A percentile compares a stretch with the other conserved stretches of the same genome.
phyloP scores from a whole-genome alignment of 2,888 invertebrate species.

The Erynnis tages region DNA sequence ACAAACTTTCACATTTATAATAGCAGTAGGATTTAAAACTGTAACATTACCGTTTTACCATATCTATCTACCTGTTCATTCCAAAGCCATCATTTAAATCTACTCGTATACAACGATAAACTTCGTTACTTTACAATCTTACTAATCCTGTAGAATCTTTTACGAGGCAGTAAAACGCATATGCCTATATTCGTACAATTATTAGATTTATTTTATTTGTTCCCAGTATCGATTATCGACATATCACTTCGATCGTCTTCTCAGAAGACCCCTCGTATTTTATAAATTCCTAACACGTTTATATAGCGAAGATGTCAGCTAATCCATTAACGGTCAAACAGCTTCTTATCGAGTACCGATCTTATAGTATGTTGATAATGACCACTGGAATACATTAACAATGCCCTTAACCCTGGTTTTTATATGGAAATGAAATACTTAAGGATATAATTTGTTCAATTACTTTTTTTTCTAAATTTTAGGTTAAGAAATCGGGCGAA shows the following conservation, averaged over 20 bases:
- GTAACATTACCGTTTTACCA: too few species aligned
- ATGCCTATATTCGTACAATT: constrained; percentile 23
- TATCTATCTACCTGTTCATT: too few species aligned
- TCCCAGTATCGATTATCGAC: constrained; percentile 28
- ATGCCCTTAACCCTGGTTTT: not conserved
- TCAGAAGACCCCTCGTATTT: constrained; percentile 53
- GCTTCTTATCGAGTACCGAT: constrained; percentile 64
- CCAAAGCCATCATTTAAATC: too few species aligned
- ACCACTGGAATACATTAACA: constrained; percentile 46
- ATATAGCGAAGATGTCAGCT: constrained; percentile 60
- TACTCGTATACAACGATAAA: too few species aligned
- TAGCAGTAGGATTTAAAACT: too few species aligned
- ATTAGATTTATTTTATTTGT: constrained; percentile 11
- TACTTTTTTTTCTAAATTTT: too few species aligned
- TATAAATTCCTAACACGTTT: constrained; percentile 52
- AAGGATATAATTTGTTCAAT: too few species aligned
- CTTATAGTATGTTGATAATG: constrained; percentile 50
- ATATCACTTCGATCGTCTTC: constrained; percentile 30
- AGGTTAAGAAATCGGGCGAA: too few species aligned
- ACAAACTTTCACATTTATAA: too few species aligned
- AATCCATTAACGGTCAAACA: constrained; percentile 64
- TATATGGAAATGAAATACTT: not conserved
- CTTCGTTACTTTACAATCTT: not conserved
- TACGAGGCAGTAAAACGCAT: not conserved
- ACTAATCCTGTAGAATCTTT: not conserved